These are phyloP conservation scores for Micropoecilia bifurca DNA, from an alignment of 2,797 vertebrate genomes.

Conservation along the genomic window DNA sequence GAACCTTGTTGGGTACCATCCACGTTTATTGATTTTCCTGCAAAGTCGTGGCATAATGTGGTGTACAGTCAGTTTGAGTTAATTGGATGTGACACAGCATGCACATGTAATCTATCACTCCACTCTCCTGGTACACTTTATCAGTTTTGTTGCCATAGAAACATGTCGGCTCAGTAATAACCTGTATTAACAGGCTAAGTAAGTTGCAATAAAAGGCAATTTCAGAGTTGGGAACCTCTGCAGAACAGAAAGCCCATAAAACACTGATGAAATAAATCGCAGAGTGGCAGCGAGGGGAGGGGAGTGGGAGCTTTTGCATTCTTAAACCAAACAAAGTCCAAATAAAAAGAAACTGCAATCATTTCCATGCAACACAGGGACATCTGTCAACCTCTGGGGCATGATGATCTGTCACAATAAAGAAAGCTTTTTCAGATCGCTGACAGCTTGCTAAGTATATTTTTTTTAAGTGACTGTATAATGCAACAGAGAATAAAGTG, in stretches of 20 bases:
- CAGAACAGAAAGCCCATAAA: conserved; percentile 79
- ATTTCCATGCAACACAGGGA: conserved; percentile 57
- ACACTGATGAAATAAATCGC: conserved; percentile 76
- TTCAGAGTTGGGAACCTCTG: conserved; percentile 75
- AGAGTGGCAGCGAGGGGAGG: conserved; percentile 57
- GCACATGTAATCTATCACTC: conserved; percentile 94
- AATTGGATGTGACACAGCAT: conserved; percentile 97
- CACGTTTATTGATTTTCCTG: conserved; percentile 97
- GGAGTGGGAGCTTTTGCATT: conserved; percentile 61
- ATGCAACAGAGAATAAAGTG: conserved; percentile 64
- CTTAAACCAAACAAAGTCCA: conserved; percentile 70
- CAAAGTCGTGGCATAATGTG: conserved; percentile 91
- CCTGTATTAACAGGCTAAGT: conserved; percentile 89
- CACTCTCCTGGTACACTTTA: conserved; percentile 87
- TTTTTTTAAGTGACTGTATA: conserved; percentile 47
- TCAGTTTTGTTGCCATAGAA: conserved; percentile 88
- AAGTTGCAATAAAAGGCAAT: conserved; percentile 85
- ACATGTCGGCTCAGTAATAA: conserved; percentile 83
- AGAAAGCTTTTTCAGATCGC: conserved; percentile 69
- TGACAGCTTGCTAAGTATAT: conserved; percentile 68
- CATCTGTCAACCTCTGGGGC: conserved; percentile 80
- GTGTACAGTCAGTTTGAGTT: conserved; percentile 94
- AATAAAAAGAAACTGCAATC: conserved; percentile 70
- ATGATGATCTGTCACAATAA: conserved; percentile 79
- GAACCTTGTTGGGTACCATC: conserved; percentile 85